Evolutionary conservation across 2,113 vertebrate genomes (phyloP).

Genomic region (Philantomba maxwellii): DNA sequence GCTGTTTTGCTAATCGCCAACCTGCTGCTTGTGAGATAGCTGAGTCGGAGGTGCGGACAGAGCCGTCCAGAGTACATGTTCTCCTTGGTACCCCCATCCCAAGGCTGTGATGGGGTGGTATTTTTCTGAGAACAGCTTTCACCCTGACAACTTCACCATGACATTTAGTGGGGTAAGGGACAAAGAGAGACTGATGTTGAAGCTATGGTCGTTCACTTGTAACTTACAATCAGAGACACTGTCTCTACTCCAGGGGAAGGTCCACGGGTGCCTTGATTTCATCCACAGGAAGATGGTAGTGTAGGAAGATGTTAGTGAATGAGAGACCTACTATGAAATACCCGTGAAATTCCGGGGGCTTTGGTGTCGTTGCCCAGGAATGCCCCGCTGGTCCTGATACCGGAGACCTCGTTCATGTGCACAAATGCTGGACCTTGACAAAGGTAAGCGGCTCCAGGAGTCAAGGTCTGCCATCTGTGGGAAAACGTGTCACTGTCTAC

Average conservation of each 20-base stretch:
- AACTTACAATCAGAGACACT: fast-evolving
- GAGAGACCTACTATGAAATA: not conserved
- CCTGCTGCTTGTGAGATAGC: not conserved
- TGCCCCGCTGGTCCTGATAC: not conserved
- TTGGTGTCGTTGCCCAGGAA: not conserved
- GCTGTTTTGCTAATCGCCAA: constrained; percentile 31
- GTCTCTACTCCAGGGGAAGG: not conserved
- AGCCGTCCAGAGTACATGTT: not conserved
- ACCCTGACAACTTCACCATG: not conserved
- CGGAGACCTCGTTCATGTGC: not conserved
- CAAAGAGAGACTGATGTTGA: not conserved
- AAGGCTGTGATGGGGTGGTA: not conserved
- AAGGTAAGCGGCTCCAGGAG: not conserved
- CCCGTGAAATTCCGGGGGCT: not conserved
- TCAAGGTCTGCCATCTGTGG: fast-evolving
- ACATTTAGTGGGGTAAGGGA: not conserved
- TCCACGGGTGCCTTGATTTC: fast-evolving
- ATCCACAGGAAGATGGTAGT: not conserved
- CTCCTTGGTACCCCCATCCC: not conserved
- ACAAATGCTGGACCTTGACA: not conserved
- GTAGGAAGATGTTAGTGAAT: not conserved
- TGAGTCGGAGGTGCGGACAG: not conserved
- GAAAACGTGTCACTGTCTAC: fast-evolving
- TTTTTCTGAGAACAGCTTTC: not conserved
- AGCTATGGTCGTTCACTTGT: fast-evolving